A percentile compares a stretch with the other conserved stretches of the same genome.
Evolutionary conservation across 2,888 invertebrate genomes (phyloP).

Genomic region (Prostheceraeus crozeri): DNA sequence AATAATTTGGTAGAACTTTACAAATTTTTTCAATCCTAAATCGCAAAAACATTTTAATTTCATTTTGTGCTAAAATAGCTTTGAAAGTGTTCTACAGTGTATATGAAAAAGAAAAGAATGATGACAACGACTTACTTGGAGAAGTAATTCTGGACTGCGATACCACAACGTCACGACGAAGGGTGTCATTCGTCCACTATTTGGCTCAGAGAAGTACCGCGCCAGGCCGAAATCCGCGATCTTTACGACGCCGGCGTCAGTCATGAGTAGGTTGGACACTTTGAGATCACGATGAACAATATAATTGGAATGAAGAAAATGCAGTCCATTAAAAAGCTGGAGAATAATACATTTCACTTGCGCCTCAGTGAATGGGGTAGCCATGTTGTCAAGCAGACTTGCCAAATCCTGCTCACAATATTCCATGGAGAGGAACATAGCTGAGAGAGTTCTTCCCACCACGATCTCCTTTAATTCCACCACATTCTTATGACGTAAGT

Average conservation of each 20-base stretch:
- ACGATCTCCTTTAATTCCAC: constrained; percentile 86
- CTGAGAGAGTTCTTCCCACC: constrained; percentile 80
- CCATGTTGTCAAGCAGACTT: constrained; percentile 88
- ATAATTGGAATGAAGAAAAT: constrained; percentile 82
- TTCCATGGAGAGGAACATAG: constrained; percentile 95
- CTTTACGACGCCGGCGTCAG: constrained; percentile 93
- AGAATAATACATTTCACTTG: constrained; percentile 90
- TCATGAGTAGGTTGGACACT: constrained; percentile 89
- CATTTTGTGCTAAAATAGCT: no score
- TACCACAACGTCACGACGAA: constrained; percentile 94
- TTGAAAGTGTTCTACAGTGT: no score
- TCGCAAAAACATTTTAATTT: no score
- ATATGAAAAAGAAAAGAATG: no score
- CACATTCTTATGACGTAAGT: constrained; percentile 82
- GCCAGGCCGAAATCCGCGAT: constrained; percentile 96
- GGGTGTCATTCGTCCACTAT: constrained; percentile 85
- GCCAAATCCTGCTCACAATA: constrained; percentile 97
- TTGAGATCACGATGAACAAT: constrained; percentile 79
- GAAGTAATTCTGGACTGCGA: constrained; percentile 84
- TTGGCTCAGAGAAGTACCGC: constrained; percentile 76
- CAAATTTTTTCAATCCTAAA: no score
- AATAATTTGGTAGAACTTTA: no score
- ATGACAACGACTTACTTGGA: no score
- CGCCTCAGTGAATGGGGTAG: constrained; percentile 86
- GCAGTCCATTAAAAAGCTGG: constrained; percentile 67